Evolutionary conservation across 2,113 vertebrate species (phyloP).

Genomic region (Hassar affinis): DNA sequence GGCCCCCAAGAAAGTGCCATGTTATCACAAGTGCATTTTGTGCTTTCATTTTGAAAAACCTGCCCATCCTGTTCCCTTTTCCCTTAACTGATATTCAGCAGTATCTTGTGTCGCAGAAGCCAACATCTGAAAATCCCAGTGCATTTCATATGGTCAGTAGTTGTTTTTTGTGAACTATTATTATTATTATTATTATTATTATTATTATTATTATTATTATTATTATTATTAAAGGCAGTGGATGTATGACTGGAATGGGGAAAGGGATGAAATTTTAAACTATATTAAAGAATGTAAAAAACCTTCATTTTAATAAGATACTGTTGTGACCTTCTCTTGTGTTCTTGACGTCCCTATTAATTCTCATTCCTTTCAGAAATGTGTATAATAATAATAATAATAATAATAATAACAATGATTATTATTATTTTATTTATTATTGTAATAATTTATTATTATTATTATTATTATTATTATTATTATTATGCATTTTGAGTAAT

Average conservation of each 20-base stretch:
- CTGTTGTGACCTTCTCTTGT: background rate
- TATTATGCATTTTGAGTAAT: background rate
- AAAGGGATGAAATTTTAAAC: background rate
- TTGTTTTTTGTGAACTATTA: background rate
- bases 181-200: background rate
- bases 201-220: background rate
- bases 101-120: background rate
- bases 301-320: conserved; percentile 1
- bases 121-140: background rate
- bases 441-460: background rate
- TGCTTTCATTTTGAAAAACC: background rate
- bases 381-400: too few relatives aligned
- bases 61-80: background rate
- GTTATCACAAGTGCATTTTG: background rate
- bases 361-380: background rate
- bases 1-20: conserved; percentile 27
- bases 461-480: conserved; percentile 1
- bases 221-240: conserved; percentile 10
- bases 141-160: background rate
- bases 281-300: conserved; percentile 7
- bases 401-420: too few relatives aligned
- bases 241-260: background rate
- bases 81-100: background rate
- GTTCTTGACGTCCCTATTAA: background rate
- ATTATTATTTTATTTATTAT: background rate